Evolutionary conservation across 2,888 invertebrate species (phyloP), one percentile per base, ranked within the genome.

Genomic region (Pseudococcus longispinus): DNA sequence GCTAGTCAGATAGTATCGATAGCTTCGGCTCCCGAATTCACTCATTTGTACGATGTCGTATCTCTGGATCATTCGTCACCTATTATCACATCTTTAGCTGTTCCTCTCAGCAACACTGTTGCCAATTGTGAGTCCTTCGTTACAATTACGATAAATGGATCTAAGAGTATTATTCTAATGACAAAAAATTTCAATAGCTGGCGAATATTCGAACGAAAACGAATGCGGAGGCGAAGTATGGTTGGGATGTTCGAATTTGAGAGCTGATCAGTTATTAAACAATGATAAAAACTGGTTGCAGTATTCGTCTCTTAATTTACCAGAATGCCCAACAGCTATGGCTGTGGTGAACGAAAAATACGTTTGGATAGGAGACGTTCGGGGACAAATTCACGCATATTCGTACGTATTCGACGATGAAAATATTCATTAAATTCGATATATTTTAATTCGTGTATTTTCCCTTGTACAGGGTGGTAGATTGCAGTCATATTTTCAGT

Each of bases 1-100:
- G 97, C 98, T 6, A 96, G 96, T 89, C 97, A 98, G 90, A 95
- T 98, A 37, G 97, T 98, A n/a, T 95, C 95, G 2, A 95, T 97
- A 88, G 95, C 96, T 0, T 94, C 95, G 2, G 97, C 97, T 2
- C 97, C 98, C 0, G 98, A 99, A 92, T 97, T 96, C 91, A 95
- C 95, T n/a, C 96, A 96, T 91, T 92, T 97, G 55, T 92, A 95
- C 84, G 97, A 97, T 90, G 94, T 96, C 86, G 93, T 95, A 51
- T 93, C 95, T 0, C 91, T 97, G 88, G 94, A 94, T 84, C 94
- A 94, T 89, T 92, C 93, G 74, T 93, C 94, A 3, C 92, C 93
- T 88, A 93, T 94, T 44, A 92, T 93, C 4, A 93, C 94, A 20
- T 93, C 95, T 3, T 92, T 92, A 2, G 92, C 92, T 88, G 91